Base-by-base conservation (phyloP, 2,888 invertebrate genomes). In the Aphodius sticticus region DNA sequence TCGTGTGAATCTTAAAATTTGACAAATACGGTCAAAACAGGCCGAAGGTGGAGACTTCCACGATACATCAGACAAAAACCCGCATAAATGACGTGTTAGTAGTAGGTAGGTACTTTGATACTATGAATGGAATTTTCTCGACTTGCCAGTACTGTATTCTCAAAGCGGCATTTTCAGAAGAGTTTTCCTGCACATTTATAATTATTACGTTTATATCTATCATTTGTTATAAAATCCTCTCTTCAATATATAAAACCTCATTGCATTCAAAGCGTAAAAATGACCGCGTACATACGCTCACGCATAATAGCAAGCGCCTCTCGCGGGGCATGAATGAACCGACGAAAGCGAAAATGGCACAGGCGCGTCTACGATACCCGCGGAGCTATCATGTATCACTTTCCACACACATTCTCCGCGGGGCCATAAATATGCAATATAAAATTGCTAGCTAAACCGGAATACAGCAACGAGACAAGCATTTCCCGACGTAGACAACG, bases 371-470 rank as follows among this genome's bases (percentile, higher is more conserved):
- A 53, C 12, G 53, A 12, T 53, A 53, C 53, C 53, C 12, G 53
- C 53, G 53, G 53, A 53, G 7, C 2, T 53, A 53, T 53, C 53
- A 53, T 53, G 53, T 53, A 53, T 53, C 53, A 53, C 53, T 53
- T 53, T 53, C 53, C 53, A 53, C 53, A 53, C 53, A 53, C 12
- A 9, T 12, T 53, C 53, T 53, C 53, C 53, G 53, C 3, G 53
- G 53, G 53, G 53, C 53, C 53, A 53, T 53, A 53, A 53, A 53
- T 53, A 53, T 53, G 53, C 53, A 53, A 53, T 53, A 53, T 53
- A 53, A 53, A 53, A 53, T 53, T 53, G 53, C 53, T 12, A 12
- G 53, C 53, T 53, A 53, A 9, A 9, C 53, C 53, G 26, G 26
- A 26, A 26, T 26, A 5, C 53, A 2, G 53, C 26, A 26, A 53